These are phyloP conservation scores for Oreochromis niloticus DNA, from an alignment of 2,113 vertebrate species.

Conservation along the genomic window DNA sequence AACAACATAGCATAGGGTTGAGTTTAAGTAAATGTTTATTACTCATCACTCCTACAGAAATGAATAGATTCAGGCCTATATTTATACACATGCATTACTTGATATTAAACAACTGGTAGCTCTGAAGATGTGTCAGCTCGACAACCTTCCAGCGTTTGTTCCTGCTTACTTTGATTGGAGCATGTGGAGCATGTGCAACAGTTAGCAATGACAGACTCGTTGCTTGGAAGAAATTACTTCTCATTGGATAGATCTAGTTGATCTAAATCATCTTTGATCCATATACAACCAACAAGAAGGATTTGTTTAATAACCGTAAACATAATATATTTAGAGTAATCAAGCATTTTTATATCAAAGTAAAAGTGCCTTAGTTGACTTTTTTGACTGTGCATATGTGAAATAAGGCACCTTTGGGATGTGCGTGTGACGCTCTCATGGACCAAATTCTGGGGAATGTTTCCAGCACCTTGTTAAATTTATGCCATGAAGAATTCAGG, in stretches of 20 bases:
- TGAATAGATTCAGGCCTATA: not conserved
- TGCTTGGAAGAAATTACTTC: no score
- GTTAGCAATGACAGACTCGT: not conserved
- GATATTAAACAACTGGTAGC: not conserved
- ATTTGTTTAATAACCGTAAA: not conserved
- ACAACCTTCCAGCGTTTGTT: not conserved
- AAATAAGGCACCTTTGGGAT: not conserved
- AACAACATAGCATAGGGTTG: not conserved
- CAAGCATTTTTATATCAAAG: fast-evolving
- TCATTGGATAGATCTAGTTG: not conserved
- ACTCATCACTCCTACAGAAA: not conserved
- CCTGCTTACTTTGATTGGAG: not conserved
- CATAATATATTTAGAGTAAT: not conserved
- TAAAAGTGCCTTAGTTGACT: not conserved
- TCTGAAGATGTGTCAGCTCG: not conserved
- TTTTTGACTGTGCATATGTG: not conserved
- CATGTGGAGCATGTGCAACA: not conserved
- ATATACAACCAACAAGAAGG: not conserved
- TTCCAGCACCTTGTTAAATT: not conserved
- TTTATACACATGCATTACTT: not conserved
- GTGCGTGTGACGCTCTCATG: not conserved
- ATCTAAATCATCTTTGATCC: not conserved
- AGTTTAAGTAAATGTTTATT: not conserved
- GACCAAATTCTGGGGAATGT: not conserved
- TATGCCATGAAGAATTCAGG: not conserved